Evolutionary conservation across 2,797 vertebrate species (phyloP), one percentile per base, ranked within the genome.

Genomic region (Lerista edwardsae): DNA sequence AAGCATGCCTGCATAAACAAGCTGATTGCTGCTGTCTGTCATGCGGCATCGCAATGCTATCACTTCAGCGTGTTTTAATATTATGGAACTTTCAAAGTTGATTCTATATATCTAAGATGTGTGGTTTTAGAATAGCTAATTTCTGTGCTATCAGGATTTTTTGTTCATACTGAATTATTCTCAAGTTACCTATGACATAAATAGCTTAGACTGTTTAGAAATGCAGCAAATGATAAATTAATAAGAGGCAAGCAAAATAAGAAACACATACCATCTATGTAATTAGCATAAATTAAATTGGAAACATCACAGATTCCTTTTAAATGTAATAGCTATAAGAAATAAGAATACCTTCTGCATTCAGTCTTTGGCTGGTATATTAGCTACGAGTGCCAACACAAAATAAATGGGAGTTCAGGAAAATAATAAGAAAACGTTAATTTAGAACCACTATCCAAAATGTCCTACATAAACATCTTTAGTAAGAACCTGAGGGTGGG

Each of bases 211-310:
- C 82, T 78, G 76, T 88, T 91, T 91, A 87, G 78, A 91, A 95
- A 92, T 87, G 73, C 76, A 93, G 89, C 80, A 94, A 78, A 77
- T 87, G 80, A 90, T 90, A 89, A 92, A 92, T 88, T 93, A 92
- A 83, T 86, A 90, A 90, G 84, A 91, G 84, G 84, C 64, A 91
- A 90, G 79, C 25, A 93, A 94, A 90, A 90, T 89, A 93, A 86
- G 88, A 90, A 90, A 90, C 90, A 92, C 19, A 65, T 27, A 67
- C 74, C 74, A 71, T 84, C 92, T 88, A 89, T 14, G 57, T 61
- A 88, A 91, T 91, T 85, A 89, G 44, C 88, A 91, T 90, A 90
- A 89, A 93, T 88, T 90, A 90, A 88, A 86, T 29, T 87, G 78
- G 77, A 90, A 76, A 57, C 59, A 76, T 75, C 82, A 80, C 59